Base-by-base conservation (phyloP, 2,888 invertebrate species). In the Volucella zonaria region DNA sequence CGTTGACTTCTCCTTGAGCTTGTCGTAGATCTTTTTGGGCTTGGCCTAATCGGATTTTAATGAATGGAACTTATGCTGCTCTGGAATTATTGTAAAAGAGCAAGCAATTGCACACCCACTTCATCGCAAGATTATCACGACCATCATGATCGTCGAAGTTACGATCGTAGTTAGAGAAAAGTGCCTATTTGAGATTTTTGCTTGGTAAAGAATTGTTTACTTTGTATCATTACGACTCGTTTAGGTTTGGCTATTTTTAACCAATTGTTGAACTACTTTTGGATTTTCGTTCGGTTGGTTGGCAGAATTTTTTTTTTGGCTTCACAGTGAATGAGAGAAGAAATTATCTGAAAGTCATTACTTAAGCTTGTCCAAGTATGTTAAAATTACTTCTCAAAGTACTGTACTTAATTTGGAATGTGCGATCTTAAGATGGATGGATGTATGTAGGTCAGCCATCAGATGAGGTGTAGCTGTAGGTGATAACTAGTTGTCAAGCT, bases 251-350 rank as follows among this genome's bases (percentile, higher is more conserved):
- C 74, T 74, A 74, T 64, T 64, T 56, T 56, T 74, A 56, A 64
- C 64, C 31, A 56, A 74, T 74, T 74, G 62, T 64, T 74, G 74
- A 64, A 56, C 74, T 74, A 64, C 64, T 74, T 74, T 74, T 64
- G 40, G 64, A 64, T 58, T 56, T 45, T 38, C 8, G 9, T 31
- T 54, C 18, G 45, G 2, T 14, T 9, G 62, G n/a, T 31, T 23
- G 23, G 38, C 47, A 8, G 14, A 49, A 18, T 62, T 62, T 47
- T 31, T 62, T 47, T 31, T 14, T n/a, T 49, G 38, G 47, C 18
- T 43, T 47, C 47, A 47, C 23, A 49, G 23, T 54, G 4, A 31
- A 31, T 31, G 31, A 31, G 31, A 31, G 6, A 31, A 31, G 31
- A 31, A 6, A 6, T 42, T 66, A 40, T 62, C 64, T 56, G 56